Evolutionary conservation across 2,797 vertebrate species (phyloP).

Genomic region (Phylloscopus collybita): DNA sequence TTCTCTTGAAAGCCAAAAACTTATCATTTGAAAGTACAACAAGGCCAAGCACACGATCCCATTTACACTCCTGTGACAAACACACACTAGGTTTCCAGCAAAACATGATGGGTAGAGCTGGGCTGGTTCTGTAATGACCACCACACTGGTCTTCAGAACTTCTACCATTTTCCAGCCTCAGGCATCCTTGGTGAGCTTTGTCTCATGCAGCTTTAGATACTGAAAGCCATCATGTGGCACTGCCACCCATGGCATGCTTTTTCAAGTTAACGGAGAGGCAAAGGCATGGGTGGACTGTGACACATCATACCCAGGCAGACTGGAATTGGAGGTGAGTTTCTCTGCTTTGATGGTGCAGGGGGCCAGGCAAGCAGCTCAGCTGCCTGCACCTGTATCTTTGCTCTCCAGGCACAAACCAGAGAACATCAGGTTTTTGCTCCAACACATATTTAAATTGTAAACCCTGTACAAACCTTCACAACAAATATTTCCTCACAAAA

Average conservation of each 20-base stretch:
- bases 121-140: neutral
- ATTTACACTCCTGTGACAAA: neutral
- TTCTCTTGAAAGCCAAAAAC: neutral
- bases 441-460: neutral
- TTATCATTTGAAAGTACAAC: neutral
- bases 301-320: neutral
- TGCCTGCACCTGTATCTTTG: neutral
- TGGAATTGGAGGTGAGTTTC: neutral
- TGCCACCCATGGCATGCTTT: neutral
- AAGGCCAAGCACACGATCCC: neutral
- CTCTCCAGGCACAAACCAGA: neutral
- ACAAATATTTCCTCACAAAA: neutral
- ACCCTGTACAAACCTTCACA: neutral
- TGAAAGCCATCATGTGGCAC: neutral
- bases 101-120: neutral
- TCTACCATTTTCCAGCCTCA: neutral
- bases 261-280: neutral
- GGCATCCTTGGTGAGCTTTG: neutral
- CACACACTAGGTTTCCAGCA: neutral
- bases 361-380: neutral
- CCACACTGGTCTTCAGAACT: neutral
- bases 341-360: neutral
- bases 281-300: neutral
- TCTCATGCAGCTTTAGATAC: neutral
- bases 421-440: neutral